These are phyloP conservation scores for Cecropterus lyciades DNA, from an alignment of 1,140 invertebrate species.

Conservation along the genomic window DNA sequence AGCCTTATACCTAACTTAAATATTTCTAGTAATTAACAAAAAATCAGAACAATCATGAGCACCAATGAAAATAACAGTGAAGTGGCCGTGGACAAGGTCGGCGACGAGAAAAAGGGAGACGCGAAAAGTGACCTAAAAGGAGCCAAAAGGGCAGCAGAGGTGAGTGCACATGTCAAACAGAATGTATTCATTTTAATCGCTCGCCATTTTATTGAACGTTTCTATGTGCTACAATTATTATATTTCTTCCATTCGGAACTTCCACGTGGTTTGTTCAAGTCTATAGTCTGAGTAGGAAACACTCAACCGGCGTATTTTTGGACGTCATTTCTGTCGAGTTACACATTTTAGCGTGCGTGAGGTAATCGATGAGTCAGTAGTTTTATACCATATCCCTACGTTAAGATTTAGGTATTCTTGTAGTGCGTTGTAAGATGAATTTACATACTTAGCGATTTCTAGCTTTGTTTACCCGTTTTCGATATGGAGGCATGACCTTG, in stretches of 20 bases:
- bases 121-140: constrained; percentile 93
- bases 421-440: constrained; percentile 27
- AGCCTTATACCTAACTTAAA: constrained; percentile 79
- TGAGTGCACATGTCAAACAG: constrained; percentile 86
- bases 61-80: constrained; percentile 93
- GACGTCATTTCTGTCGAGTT: constrained; percentile 59
- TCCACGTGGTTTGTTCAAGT: constrained; percentile 41
- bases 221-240: constrained; percentile 52
- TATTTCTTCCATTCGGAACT: constrained; percentile 15
- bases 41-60: constrained; percentile 89
- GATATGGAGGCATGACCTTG: constrained; percentile 79
- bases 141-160: constrained; percentile 94
- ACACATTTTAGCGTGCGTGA: constrained; percentile 60
- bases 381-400: constrained; percentile 35
- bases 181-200: constrained; percentile 79
- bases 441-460: constrained; percentile 44
- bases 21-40: constrained; percentile 79
- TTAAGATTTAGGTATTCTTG: constrained; percentile 27
- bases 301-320: constrained; percentile 72
- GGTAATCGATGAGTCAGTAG: constrained; percentile 74
- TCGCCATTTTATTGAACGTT: constrained; percentile 83
- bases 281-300: constrained; percentile 40
- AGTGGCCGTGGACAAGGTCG: constrained; percentile 92
- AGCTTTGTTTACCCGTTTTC: constrained; percentile 80
- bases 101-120: constrained; percentile 89